Conservation (phyloP, 2,113 vertebrate genomes). For the Ariopsis seemanni region DNA sequence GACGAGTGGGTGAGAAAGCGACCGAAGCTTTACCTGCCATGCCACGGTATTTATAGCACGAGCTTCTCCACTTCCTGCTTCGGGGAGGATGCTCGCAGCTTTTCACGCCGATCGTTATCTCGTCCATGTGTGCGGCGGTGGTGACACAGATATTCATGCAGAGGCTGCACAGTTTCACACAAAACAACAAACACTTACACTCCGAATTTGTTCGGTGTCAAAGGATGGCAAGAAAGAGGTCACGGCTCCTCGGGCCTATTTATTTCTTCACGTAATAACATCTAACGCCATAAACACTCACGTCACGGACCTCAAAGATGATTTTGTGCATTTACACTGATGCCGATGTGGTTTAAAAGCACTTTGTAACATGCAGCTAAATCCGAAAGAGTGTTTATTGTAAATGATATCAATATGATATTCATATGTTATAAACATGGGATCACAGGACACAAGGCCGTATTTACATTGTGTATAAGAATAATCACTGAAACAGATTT, state of each 20-base stretch:
- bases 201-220: background rate
- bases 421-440: background rate
- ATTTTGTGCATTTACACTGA: background rate
- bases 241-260: background rate
- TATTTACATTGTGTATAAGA: background rate
- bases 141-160: constrained; percentile 44
- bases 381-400: no score
- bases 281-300: no score
- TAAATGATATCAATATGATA: background rate
- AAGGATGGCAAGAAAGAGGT: background rate
- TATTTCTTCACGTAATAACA: background rate
- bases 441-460: background rate
- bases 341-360: background rate
- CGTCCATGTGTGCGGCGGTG: constrained; percentile 33
- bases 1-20: constrained; percentile 47
- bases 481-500: background rate
- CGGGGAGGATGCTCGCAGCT: constrained; percentile 19
- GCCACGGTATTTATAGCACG: constrained; percentile 49
- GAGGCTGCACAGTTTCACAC: constrained; percentile 20
- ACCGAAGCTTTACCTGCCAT: constrained; percentile 45
- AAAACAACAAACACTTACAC: constrained; percentile 16
- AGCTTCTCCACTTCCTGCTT: constrained; percentile 34
- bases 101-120: constrained; percentile 41
- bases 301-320: background rate
- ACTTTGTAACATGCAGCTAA: background rate